phyloP scores from a whole-genome alignment of 2,113 vertebrate species.

The Melozone crissalis region DNA sequence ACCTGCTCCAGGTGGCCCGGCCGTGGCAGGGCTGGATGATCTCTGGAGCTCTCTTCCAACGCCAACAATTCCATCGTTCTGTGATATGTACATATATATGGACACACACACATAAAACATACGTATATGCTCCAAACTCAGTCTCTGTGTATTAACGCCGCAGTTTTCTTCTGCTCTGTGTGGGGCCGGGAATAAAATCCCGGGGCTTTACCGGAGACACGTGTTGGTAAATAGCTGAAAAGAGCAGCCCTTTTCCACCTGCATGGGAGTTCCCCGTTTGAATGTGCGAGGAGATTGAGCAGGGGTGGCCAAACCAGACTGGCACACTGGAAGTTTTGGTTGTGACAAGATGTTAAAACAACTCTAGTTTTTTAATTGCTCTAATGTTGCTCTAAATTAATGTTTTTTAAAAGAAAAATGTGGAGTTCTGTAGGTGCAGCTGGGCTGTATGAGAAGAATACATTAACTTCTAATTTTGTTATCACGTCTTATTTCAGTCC shows the following conservation, averaged over 20 bases:
- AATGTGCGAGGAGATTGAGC: fast-evolving
- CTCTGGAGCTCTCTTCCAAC: neutral
- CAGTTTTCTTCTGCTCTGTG: fast-evolving
- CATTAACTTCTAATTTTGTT: neutral
- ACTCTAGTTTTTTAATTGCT: fast-evolving
- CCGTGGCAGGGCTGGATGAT: neutral
- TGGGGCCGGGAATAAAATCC: neutral
- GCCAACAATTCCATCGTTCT: neutral
- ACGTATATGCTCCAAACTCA: too few species aligned
- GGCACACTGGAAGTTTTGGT: neutral
- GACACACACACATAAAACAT: too few species aligned
- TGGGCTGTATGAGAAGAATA: neutral
- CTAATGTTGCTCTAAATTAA: too few species aligned
- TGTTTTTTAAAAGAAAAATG: fast-evolving
- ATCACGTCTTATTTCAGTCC: neutral
- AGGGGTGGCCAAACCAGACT: fast-evolving
- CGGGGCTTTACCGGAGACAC: neutral
- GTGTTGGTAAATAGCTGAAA: neutral
- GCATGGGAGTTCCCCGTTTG: fast-evolving
- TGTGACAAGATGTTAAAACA: neutral
- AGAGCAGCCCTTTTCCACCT: fast-evolving
- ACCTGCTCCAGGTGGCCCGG: neutral
- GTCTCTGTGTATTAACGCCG: fast-evolving
- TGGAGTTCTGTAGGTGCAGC: neutral
- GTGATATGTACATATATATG: fast-evolving